A percentile compares a stretch with the other conserved stretches of the same genome.
phyloP scores from a whole-genome alignment of 2,113 vertebrate species.

The Nothoprocta perdicaria region DNA sequence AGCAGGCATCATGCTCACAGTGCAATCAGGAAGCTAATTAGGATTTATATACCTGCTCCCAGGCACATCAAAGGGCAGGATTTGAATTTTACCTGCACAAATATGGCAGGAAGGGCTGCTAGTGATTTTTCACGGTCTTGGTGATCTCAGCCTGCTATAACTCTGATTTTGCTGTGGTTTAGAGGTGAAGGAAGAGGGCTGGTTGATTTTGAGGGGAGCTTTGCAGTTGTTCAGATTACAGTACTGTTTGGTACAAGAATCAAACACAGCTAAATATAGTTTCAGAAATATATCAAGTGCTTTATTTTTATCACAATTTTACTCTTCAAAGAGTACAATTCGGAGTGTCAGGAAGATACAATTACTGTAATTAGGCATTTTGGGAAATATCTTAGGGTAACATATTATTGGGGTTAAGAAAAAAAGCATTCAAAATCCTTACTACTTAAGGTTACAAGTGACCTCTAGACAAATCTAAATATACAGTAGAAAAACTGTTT shows the following conservation, averaged over 20 bases:
- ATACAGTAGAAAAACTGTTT: neutral
- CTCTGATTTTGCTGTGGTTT: neutral
- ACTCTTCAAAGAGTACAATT: neutral
- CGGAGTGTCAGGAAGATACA: neutral
- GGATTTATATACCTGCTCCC: neutral
- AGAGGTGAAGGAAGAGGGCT: no score
- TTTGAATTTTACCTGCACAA: neutral
- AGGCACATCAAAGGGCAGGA: slow-evolving; percentile 8
- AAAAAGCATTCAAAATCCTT: neutral
- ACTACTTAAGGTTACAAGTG: neutral
- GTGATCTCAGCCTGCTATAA: neutral
- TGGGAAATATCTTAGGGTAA: neutral
- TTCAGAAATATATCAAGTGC: neutral
- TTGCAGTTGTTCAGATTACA: neutral
- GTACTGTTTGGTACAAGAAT: neutral
- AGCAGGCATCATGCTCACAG: neutral
- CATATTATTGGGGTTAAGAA: rapidly evolving
- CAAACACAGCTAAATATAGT: neutral
- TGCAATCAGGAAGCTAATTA: slow-evolving; percentile 37
- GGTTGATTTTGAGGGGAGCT: neutral
- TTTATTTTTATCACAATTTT: neutral
- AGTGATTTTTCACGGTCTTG: neutral
- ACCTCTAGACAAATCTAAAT: neutral
- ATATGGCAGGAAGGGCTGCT: neutral
- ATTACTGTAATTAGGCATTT: neutral